Conservation (phyloP, 1,140 invertebrate species). For the Apocrypta bakeri region DNA sequence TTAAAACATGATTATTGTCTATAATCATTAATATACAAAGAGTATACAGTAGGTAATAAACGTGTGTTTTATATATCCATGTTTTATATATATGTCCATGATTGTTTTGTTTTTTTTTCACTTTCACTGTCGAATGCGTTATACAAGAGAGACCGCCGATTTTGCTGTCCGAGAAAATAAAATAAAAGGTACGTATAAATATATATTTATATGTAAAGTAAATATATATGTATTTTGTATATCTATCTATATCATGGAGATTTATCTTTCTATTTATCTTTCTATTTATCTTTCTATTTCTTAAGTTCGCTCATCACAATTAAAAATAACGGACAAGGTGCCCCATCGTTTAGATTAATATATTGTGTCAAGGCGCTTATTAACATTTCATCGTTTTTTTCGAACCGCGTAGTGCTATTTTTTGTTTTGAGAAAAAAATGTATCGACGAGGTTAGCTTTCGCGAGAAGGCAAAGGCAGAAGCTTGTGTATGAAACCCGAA, state of each 20-base stretch:
- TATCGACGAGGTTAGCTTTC: conserved; percentile 64
- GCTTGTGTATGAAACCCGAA: conserved; percentile 38
- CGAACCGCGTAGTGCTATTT: conserved; percentile 52
- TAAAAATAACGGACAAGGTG: conserved; percentile 23
- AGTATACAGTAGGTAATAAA: conserved; percentile 50
- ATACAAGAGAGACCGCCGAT: conserved; percentile 38
- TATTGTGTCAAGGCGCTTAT: conserved; percentile 29
- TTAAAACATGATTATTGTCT: conserved; percentile 74
- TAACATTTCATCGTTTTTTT: conserved; percentile 48
- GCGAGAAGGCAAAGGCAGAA: conserved; percentile 62
- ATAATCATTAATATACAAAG: conserved; percentile 67
- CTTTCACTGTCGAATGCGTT: conserved; percentile 29
- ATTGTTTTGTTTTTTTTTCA: conserved; percentile 52
- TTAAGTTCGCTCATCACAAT: conserved; percentile 42
- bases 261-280: too few species aligned
- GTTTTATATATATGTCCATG: conserved; percentile 57
- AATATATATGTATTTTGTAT: conserved; percentile 11
- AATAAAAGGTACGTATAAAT: conserved; percentile 37
- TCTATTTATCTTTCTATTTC: conserved; percentile 3
- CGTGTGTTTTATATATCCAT: conserved; percentile 27
- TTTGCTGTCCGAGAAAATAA: conserved; percentile 21
- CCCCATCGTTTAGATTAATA: conserved; percentile 36
- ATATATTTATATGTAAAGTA: not conserved
- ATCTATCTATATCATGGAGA: not conserved
- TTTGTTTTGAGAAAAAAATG: conserved; percentile 43